Base-by-base conservation (phyloP, 2,888 invertebrate species). In the Hecatera dysodea region DNA sequence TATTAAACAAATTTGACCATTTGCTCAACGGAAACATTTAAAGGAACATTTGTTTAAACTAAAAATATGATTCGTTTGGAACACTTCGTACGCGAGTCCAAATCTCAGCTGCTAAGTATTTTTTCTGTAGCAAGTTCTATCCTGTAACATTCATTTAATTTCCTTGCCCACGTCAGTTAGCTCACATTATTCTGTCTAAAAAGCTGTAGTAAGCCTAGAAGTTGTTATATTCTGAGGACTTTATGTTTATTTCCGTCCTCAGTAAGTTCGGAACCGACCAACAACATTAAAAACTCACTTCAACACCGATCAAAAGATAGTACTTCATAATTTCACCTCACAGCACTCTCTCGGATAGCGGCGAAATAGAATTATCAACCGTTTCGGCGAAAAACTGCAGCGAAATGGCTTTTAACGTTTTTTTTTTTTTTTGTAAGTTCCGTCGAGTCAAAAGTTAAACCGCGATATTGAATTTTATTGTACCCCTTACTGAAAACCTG, bases 331-430 rank as follows among this genome's bases (percentile, higher is more conserved):
- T 87, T 83, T 76, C 75, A 82, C 76, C 83, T 86, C 81, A 83
- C 82, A 88, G 89, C 88, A 88, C 89, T 89, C 86, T 85, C 76
- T 59, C 84, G 86, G 80, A 86, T 82, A 80, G 87, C 86, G 72
- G 78, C 76, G 80, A 89, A 92, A 92, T 91, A 87, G 88, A 92
- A 91, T 92, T 92, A 92, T 90, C 92, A 88, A 86, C 81, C 85
- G 87, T 89, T 91, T 86, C 86, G 82, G 83, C 81, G 81, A 88
- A 89, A 91, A 90, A 91, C 87, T 87, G 87, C 86, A 88, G 72
- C 81, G 82, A 83, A 91, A 89, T 90, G 90, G 89, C 86, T 91
- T 92, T 91, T 89, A 90, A 87, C 86, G 85, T 82, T 86, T 69
- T 89, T 90, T 89, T 69, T 90, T 89, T 89, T 86, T 84, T 90